Base-by-base conservation (phyloP, 2,113 vertebrate species). In the Ardeotis arabs region DNA sequence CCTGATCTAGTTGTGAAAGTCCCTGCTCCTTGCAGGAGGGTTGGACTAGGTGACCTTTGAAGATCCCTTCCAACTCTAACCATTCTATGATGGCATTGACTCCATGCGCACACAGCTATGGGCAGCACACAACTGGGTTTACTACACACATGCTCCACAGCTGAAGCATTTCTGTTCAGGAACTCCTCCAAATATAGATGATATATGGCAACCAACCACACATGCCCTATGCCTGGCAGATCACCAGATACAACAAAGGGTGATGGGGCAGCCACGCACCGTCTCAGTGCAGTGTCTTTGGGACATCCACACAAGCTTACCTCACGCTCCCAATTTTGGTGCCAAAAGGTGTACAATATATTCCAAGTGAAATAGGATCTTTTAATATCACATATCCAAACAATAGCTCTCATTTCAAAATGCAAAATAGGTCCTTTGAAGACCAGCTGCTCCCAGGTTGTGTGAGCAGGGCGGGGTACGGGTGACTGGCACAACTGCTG, bases 101-200 rank as follows among this genome's bases (percentile, higher is more conserved):
- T 47, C 31, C 28, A 6, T 0, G 0, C 2, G 53, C 62, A 44
- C 0, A 0, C 17, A 52, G 60, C 52, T 7, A 28, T 0, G 0
- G n/a, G 44, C 84, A 73, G 55, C 29, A 21, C 64, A 10, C 47
- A 55, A 2, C 41, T 2, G 20, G 4, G 8, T 44, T 44, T 39
- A 3, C 39, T 64, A 39, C 15, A 13, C 0, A 0, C 0, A 0
- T 0, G 0, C 23, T 77, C 35, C 45, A 19, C 4, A 10, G 52
- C 0, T 7, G 16, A 45, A 39, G 44, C 35, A 31, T 14, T 45
- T 70, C 52, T 45, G 39, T 5, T 44, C 3, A 10, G 53, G 62
- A 91, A 67, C 20, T 22, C 16, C 44, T 74, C 87, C 2, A 12
- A 1, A 41, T 14, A n/a, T 6, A 44, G 16, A 20, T 15, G 49